These are phyloP conservation scores for Protodeltote pygarga DNA, from an alignment of 2,888 invertebrate species.

Conservation along the genomic window DNA sequence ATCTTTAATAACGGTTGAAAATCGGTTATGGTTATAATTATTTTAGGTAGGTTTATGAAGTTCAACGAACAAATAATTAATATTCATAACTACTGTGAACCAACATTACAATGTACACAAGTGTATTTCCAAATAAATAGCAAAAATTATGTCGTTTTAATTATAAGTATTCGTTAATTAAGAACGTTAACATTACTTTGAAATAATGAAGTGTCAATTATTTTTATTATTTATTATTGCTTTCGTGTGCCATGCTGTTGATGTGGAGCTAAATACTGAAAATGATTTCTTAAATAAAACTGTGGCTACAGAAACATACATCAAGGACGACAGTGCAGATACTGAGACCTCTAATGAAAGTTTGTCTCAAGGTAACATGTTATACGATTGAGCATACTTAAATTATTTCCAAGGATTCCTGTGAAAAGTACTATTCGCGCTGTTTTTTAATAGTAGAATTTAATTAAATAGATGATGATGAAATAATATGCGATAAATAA, in stretches of 20 bases:
- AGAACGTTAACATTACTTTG: slow-evolving; percentile 3
- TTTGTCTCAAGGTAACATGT: background rate
- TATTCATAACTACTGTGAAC: background rate
- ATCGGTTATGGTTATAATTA: background rate
- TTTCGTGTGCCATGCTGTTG: slow-evolving; percentile 7
- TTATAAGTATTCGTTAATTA: slow-evolving; percentile 3
- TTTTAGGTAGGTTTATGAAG: background rate
- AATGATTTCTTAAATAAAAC: background rate
- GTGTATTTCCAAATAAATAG: slow-evolving; percentile 5
- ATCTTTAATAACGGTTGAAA: too few species aligned
- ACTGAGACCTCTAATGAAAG: background rate
- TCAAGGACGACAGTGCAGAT: slow-evolving; percentile 1
- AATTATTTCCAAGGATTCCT: background rate
- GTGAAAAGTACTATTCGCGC: too few species aligned
- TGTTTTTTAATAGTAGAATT: too few species aligned
- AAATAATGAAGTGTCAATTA: slow-evolving; percentile 16
- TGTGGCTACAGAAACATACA: background rate
- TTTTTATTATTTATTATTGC: slow-evolving; percentile 14
- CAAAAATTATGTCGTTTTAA: background rate
- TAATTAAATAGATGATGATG: too few species aligned
- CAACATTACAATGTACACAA: slow-evolving; percentile 13
- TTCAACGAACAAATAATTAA: background rate
- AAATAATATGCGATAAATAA: too few species aligned
- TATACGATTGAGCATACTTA: background rate
- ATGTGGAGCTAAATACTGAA: background rate